Evolutionary conservation across 2,797 vertebrate genomes (phyloP), one percentile per base, ranked within the genome.

Genomic region (Acropternis orthonyx): DNA sequence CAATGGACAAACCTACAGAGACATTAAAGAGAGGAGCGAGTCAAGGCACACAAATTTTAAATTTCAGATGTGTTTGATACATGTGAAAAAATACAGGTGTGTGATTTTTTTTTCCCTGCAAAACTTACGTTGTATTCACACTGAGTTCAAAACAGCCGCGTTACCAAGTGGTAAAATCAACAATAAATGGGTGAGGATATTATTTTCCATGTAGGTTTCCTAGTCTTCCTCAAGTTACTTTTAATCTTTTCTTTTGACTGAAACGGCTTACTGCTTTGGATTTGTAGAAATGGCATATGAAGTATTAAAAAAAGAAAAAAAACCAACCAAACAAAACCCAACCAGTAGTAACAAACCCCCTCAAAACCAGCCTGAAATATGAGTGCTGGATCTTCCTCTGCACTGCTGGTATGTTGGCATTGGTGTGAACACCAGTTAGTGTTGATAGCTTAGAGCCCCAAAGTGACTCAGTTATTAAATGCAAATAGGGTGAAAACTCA

Each of bases 131-230:
- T 95, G 95, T 96, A 88, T 95, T 95, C 91, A 78, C 91, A 86
- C 74, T n/a, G 75, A 92, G 78, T 77, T 94, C 66, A 30, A 84
- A 95, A 71, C 80, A 84, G 26, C 66, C 1, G 71, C 78, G 4
- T 86, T 90, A 71, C 85, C 94, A 56, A 82, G 83, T 96, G 90
- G 88, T 94, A 61, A 95, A 91, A 93, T 37, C 87, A 88, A 96
- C 94, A 95, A 95, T 95, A 97, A 96, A 97, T 13, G 79, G 95
- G 86, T 85, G 93, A 96, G 90, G 95, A 95, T 86, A 49, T 96
- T 95, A 86, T 96, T 97, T 97, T 97, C 87, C 94, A 95, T 81
- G 86, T 72, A 96, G 92, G 82, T 58, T 96, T 96, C 71, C 92
- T 95, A 91, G 85, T 97, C 74, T 86, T 77, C 76, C 75, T 95